Base-by-base conservation (phyloP, 2,797 vertebrate species). In the Luscinia megarhynchos region DNA sequence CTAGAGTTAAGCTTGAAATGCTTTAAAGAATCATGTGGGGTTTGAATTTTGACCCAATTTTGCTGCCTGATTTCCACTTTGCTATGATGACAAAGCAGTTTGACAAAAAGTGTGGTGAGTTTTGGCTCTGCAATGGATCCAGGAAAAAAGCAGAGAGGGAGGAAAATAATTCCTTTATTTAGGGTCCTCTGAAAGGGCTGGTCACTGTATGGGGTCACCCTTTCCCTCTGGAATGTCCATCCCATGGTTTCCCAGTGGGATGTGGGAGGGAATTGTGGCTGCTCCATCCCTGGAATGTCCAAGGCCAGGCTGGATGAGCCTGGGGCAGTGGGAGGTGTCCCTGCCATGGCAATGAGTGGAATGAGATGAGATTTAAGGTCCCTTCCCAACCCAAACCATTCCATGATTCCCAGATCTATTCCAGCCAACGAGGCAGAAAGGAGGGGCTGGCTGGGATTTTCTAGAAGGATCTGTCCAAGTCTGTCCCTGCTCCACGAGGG, bases 351-450 rank as follows among this genome's bases (percentile, higher is more conserved):
- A 67, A 5, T 3, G 45, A 45, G 45, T 32, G 41, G 12, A 3
- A 24, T 17, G 27, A 11, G 51, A 11, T 34, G 38, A 11, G 13
- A 21, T 34, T 89, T 20, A 23, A 64, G 8, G 26, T 16, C 24
- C 10, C 4, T 48, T 63, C n/a, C 64, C 51, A 32, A 9, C 29
- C n/a, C 72, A 38, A 63, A 18, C 23, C 79, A 6, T 9, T 63
- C 50, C 43, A 12, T 1, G 7, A 3, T 10, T 23, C 41, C 43
- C 18, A 13, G 43, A 6, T 13, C 20, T 22, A 0, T 34, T 45
- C 9, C 20, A 63, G 23, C 48, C 41, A 29, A 0, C 2, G 0
- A 0, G 38, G 46, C 36, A 51, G 38, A 22, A 13, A 5, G 48
- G 48, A 50, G 72, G 7, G 45, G 41, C 62, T 40, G 77, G 30